Conservation (phyloP, 2,797 vertebrate genomes). For the Sciurus vulgaris region DNA sequence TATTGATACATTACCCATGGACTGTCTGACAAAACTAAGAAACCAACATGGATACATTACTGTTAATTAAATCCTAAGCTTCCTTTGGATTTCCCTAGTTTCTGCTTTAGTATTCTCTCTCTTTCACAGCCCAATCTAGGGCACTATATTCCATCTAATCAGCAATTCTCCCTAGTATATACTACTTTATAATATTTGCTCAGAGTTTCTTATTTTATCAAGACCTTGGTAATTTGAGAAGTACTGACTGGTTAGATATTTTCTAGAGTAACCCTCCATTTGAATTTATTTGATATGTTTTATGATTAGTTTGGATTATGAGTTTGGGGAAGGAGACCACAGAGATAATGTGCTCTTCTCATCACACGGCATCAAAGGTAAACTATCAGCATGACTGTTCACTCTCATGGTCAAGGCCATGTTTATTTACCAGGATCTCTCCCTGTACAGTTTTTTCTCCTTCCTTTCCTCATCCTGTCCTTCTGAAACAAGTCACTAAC, state of each 20-base stretch:
- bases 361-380: not conserved
- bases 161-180: not conserved
- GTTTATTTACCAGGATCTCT: not conserved
- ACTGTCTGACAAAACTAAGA: not conserved
- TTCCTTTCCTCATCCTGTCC: not conserved
- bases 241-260: not conserved
- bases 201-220: not conserved
- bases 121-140: not conserved
- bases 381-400: too few relatives aligned
- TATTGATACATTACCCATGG: not conserved
- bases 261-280: not conserved
- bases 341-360: not conserved
- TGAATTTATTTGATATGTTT: not conserved
- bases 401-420: not conserved
- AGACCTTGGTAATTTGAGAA: not conserved
- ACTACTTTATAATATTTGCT: not conserved
- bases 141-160: not conserved
- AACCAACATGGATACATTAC: not conserved
- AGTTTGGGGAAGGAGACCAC: not conserved
- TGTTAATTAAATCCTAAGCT: not conserved
- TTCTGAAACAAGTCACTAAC: not conserved
- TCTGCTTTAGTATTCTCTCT: not conserved
- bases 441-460: not conserved
- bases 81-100: not conserved
- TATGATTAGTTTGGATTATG: not conserved